Evolutionary conservation across 2,113 vertebrate species (phyloP).

Genomic region (Hydropotes inermis): DNA sequence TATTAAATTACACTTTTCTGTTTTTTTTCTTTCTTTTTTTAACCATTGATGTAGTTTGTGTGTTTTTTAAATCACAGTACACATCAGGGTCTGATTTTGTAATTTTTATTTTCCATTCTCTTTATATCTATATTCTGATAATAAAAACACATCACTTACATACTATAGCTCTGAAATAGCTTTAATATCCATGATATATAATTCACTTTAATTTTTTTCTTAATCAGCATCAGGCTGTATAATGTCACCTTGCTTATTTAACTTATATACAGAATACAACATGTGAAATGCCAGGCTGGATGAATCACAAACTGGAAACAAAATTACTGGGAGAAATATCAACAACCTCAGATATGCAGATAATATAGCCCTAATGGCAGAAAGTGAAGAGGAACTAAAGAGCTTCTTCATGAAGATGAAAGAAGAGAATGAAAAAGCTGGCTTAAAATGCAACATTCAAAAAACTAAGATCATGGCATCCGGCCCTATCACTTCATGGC

Average conservation of each 20-base stretch:
- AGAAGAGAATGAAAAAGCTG: neutral
- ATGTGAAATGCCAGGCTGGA: neutral
- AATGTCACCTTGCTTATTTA: neutral
- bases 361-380: neutral
- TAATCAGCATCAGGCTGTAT: neutral
- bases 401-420: neutral
- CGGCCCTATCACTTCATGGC: neutral
- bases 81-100: neutral
- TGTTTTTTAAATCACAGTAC: neutral
- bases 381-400: neutral
- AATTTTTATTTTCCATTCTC: neutral
- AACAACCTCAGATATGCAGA: neutral
- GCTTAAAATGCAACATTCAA: neutral
- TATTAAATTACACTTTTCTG: neutral
- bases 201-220: neutral
- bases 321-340: neutral
- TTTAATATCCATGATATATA: neutral
- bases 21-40: neutral
- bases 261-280: neutral
- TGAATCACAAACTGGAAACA: neutral
- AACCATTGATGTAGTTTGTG: neutral
- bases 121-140: neutral
- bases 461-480: neutral
- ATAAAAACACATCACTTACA: neutral
- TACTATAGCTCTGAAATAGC: neutral